These are phyloP conservation scores for Bryconaethiops microstoma DNA, from an alignment of 2,797 vertebrate species.

Conservation along the genomic window DNA sequence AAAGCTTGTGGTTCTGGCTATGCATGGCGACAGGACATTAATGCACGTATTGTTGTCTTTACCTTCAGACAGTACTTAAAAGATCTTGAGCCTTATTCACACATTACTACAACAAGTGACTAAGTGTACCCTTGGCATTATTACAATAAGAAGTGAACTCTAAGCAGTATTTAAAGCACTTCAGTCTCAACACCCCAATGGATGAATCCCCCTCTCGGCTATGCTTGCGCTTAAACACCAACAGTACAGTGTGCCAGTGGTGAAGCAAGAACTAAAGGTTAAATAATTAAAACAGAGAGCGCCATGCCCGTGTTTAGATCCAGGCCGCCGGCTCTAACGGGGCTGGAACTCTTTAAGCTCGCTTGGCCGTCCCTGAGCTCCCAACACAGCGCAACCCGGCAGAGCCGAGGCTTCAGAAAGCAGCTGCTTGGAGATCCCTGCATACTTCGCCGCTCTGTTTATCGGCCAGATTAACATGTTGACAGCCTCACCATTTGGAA, in stretches of 20 bases:
- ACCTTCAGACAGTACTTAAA: background rate
- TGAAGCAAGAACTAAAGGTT: slow-evolving; percentile 17
- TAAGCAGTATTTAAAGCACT: background rate
- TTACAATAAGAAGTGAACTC: background rate
- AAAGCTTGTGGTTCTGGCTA: background rate
- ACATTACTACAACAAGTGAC: background rate
- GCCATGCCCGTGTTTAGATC: slow-evolving; percentile 41
- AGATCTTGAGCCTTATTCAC: background rate
- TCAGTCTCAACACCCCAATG: background rate
- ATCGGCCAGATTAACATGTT: slow-evolving; percentile 55
- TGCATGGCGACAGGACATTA: background rate
- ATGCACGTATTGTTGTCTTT: background rate
- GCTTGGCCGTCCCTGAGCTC: slow-evolving; percentile 19
- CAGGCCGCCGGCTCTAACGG: slow-evolving; percentile 24
- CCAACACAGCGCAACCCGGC: slow-evolving; percentile 19
- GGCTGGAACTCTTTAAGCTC: slow-evolving; percentile 37
- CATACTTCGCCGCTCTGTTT: slow-evolving; percentile 55
- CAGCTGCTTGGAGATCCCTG: slow-evolving; percentile 45
- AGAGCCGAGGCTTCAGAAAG: slow-evolving; percentile 27
- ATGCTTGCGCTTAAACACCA: background rate
- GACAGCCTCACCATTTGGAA: slow-evolving; percentile 61
- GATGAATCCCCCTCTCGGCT: background rate
- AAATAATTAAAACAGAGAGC: slow-evolving; percentile 47
- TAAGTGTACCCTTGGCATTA: background rate
- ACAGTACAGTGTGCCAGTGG: background rate